These are phyloP conservation scores for Platygyra sinensis DNA, from an alignment of 64 coral and sea anemone species.

Conservation along the genomic window DNA sequence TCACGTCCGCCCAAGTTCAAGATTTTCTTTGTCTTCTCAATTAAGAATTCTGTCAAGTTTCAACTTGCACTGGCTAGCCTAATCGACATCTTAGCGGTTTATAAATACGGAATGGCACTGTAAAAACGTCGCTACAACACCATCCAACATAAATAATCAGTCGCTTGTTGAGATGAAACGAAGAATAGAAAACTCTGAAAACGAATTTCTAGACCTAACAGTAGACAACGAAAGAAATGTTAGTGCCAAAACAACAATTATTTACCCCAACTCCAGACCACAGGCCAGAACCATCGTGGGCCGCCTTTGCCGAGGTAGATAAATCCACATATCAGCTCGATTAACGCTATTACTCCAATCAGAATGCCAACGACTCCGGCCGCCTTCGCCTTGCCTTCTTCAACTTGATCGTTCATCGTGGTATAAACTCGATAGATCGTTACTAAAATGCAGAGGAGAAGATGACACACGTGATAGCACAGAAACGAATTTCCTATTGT, in stretches of 20 bases:
- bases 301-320: neutral
- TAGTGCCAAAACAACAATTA: neutral
- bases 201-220: neutral
- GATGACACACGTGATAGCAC: no score
- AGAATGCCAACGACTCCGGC: slow-evolving; percentile 30
- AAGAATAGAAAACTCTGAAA: neutral
- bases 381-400: slow-evolving; percentile 15
- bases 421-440: no score
- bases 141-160: no score
- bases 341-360: neutral
- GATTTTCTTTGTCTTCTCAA: no score
- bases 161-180: neutral
- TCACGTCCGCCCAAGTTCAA: no score
- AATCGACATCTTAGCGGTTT: no score
- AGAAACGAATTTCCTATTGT: no score
- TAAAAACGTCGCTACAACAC: no score
- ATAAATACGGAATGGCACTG: no score
- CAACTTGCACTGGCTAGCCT: no score
- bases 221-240: neutral
- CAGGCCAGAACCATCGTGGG: slow-evolving; percentile 1
- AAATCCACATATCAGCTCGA: slow-evolving; percentile 21
- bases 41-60: no score
- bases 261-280: slow-evolving; percentile 40
- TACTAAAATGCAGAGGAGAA: no score
- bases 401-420: neutral